Evolutionary conservation across 2,888 invertebrate genomes (phyloP).

Genomic region (Eupeodes luniger): DNA sequence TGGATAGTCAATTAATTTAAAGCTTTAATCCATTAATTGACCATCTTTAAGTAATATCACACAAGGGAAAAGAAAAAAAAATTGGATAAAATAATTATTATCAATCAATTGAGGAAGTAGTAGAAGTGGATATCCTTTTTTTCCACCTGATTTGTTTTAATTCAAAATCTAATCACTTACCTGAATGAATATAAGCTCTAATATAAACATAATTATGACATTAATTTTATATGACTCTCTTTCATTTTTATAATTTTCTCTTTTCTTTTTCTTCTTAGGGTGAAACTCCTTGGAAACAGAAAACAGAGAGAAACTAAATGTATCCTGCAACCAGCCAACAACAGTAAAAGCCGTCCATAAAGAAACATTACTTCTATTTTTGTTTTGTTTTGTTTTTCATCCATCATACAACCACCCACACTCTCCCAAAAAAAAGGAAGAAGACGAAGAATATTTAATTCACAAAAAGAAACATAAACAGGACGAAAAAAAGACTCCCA

Average conservation of each 20-base stretch:
- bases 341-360: slow-evolving; percentile 72
- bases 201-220: slow-evolving; percentile 34
- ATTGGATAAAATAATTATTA: slow-evolving; percentile 49
- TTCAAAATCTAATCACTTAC: slow-evolving; percentile 60
- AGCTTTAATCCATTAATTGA: slow-evolving; percentile 41
- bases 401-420: slow-evolving; percentile 17
- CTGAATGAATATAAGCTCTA: slow-evolving; percentile 41
- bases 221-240: slow-evolving; percentile 50
- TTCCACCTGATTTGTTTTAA: slow-evolving; percentile 37
- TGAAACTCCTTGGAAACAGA: slow-evolving; percentile 60
- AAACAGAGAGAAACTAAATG: slow-evolving; percentile 24
- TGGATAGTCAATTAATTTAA: slow-evolving; percentile 31
- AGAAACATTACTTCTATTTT: slow-evolving; percentile 32
- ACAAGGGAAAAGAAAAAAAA: background rate
- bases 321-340: slow-evolving; percentile 35
- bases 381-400: background rate
- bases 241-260: slow-evolving; percentile 7
- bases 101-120: slow-evolving; percentile 34
- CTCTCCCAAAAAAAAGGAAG: background rate
- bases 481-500: background rate
- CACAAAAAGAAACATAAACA: slow-evolving; percentile 12
- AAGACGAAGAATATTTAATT: slow-evolving; percentile 23
- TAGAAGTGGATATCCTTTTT: background rate
- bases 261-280: slow-evolving; percentile 56
- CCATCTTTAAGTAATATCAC: slow-evolving; percentile 1